Conservation (phyloP, 1,140 invertebrate genomes). For the Oscheius sp. region DNA sequence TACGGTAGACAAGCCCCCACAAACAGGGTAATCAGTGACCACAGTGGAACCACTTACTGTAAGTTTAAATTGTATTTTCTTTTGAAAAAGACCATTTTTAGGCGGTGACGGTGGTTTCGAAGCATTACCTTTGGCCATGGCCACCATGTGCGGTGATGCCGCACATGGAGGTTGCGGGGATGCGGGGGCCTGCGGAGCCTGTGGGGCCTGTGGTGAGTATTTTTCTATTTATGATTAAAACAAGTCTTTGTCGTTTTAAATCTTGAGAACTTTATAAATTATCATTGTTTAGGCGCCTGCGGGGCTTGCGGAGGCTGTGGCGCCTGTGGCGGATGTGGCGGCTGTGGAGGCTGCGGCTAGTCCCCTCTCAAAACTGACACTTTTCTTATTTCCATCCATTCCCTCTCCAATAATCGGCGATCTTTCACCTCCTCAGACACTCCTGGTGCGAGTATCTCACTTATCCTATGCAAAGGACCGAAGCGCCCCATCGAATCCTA, state of each 20-base stretch:
- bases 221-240: too few relatives aligned
- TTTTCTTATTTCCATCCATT: too few relatives aligned
- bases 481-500: too few relatives aligned
- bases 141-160: too few relatives aligned
- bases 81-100: constrained; percentile 3
- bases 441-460: too few relatives aligned
- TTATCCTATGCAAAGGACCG: too few relatives aligned
- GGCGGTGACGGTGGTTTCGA: constrained; percentile 27
- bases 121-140: constrained; percentile 23
- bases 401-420: too few relatives aligned
- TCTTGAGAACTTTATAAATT: too few relatives aligned
- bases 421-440: too few relatives aligned
- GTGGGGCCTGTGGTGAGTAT: constrained; percentile 39
- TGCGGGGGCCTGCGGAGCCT: constrained; percentile 33
- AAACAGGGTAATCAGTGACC: constrained; percentile 10
- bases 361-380: too few relatives aligned
- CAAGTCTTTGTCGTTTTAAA: too few relatives aligned
- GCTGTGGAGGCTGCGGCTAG: constrained; percentile 29
- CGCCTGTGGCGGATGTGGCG: constrained; percentile 34
- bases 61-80: neutral
- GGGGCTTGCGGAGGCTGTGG: constrained; percentile 37
- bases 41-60: neutral
- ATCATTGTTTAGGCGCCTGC: too few relatives aligned
- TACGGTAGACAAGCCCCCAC: constrained; percentile 40
- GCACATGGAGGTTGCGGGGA: constrained; percentile 22